Evolutionary conservation across 92 coral and sea anemone genomes (phyloP).

Genomic region (Porites cylindrica): DNA sequence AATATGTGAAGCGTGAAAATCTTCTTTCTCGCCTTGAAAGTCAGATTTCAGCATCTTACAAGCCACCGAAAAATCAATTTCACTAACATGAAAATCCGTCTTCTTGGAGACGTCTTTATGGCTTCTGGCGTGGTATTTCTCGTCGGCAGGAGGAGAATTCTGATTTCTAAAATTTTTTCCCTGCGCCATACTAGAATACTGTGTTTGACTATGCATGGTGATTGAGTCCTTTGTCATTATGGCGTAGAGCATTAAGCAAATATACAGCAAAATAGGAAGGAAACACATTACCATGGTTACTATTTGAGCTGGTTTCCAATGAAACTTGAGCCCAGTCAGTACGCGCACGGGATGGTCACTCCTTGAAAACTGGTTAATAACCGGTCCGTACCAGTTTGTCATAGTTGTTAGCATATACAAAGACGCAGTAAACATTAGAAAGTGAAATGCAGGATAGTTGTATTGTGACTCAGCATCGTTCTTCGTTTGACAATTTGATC

Average conservation of each 20-base stretch:
- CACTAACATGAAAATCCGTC: background rate
- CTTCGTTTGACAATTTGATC: background rate
- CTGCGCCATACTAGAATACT: background rate
- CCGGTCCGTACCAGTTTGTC: conserved; percentile 68
- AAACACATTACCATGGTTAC: conserved; percentile 38
- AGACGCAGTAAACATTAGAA: conserved; percentile 44
- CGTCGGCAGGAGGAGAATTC: background rate
- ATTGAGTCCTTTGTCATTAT: conserved; percentile 13
- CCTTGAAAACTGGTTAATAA: background rate
- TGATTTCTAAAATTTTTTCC: background rate
- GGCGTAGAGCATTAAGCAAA: conserved; percentile 48
- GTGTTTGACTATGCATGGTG: background rate
- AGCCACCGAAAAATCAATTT: background rate
- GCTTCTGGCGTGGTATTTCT: background rate
- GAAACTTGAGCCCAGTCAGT: conserved; percentile 29
- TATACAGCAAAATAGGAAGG: conserved; percentile 44
- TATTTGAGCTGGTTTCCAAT: conserved; percentile 59
- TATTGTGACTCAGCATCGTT: background rate
- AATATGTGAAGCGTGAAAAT: background rate
- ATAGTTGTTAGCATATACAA: conserved; percentile 50
- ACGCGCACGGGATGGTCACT: background rate
- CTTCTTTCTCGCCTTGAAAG: background rate
- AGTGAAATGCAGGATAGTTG: conserved; percentile 51
- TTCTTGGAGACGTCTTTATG: background rate
- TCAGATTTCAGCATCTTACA: conserved; percentile 6